Percentiles rank a stretch among this genome's conserved stretches.
Conservation (phyloP, 2,113 vertebrate species). For the Dunckerocampus dactyliophorus region DNA sequence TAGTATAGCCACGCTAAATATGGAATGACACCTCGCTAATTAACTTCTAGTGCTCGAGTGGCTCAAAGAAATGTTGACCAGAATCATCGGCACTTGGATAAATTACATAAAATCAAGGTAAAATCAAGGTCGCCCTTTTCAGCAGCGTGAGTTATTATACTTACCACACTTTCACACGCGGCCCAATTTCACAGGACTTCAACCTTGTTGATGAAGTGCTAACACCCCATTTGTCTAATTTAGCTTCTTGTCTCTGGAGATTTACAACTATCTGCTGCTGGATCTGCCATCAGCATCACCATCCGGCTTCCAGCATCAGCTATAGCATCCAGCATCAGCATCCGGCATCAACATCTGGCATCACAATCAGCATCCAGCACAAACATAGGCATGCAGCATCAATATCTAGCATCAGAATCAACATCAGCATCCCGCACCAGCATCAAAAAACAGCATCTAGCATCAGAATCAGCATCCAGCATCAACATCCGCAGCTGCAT, state of each 20-base stretch:
- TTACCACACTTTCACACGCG: neutral
- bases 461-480: too few species aligned
- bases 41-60: neutral
- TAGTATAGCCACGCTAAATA: conserved; percentile 9
- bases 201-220: neutral
- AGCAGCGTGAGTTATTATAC: neutral
- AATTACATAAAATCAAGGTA: neutral
- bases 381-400: too few species aligned
- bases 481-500: too few species aligned
- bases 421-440: too few species aligned
- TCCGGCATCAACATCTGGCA: too few species aligned
- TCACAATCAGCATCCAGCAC: too few species aligned
- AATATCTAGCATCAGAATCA: too few species aligned
- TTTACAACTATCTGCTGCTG: conserved; percentile 11
- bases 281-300: neutral
- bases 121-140: neutral
- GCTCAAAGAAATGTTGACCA: neutral
- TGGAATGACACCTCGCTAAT: neutral
- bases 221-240: conserved; percentile 12
- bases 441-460: too few species aligned
- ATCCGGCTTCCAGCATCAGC: neutral
- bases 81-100: neutral
- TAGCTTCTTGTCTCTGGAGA: conserved; percentile 8
- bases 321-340: too few species aligned
- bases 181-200: conserved; percentile 1